These are phyloP conservation scores for Ageneiosus marmoratus DNA, from an alignment of 2,113 vertebrate genomes.

Conservation along the genomic window DNA sequence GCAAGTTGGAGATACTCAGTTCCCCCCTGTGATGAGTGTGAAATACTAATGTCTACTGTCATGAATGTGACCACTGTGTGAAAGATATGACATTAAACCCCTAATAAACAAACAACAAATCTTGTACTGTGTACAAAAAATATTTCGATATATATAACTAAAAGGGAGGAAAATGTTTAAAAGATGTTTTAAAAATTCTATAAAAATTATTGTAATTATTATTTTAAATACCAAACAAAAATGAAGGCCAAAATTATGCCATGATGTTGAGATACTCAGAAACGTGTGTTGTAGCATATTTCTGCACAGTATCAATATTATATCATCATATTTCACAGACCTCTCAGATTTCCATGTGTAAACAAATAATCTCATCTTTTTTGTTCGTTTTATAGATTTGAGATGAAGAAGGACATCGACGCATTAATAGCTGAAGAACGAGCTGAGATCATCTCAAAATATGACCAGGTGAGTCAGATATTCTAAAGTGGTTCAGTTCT, in stretches of 20 bases:
- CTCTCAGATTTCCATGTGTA: background rate
- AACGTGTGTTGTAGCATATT: background rate
- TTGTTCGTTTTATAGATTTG: slow-evolving; percentile 73
- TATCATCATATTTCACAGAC: background rate
- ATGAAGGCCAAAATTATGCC: background rate
- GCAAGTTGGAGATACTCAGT: too few relatives aligned
- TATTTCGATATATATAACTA: background rate
- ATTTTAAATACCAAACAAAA: background rate
- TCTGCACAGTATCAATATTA: background rate
- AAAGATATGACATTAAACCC: too few relatives aligned
- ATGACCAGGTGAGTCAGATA: slow-evolving; percentile 80
- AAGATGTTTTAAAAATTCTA: too few relatives aligned
- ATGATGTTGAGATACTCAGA: background rate
- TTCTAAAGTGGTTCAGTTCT: background rate
- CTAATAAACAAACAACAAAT: too few relatives aligned
- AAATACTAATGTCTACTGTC: too few relatives aligned
- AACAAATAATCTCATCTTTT: background rate
- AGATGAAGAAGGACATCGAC: slow-evolving; percentile 94
- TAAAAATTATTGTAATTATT: background rate
- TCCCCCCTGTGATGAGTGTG: too few relatives aligned
- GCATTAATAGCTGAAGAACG: slow-evolving; percentile 85
- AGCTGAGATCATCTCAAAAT: slow-evolving; percentile 85
- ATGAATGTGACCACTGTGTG: too few relatives aligned
- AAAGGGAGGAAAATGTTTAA: background rate
- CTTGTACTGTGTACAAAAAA: background rate